Conservation (phyloP, 2,888 invertebrate genomes). For the Thyatira batis region DNA sequence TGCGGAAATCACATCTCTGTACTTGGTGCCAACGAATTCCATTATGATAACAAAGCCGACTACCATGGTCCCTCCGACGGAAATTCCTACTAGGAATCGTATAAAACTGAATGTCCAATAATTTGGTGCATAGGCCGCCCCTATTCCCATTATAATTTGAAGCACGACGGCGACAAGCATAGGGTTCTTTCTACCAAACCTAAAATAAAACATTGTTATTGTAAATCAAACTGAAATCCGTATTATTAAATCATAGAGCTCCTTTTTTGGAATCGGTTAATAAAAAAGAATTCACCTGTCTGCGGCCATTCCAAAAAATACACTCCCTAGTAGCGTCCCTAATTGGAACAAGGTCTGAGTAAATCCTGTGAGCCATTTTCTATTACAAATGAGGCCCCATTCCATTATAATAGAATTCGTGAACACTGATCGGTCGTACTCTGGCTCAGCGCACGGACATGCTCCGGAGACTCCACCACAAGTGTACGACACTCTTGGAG, state of each 20-base stretch:
- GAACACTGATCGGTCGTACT: slow-evolving; percentile 85
- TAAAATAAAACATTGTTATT: slow-evolving; percentile 63
- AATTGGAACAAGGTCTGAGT: slow-evolving; percentile 89
- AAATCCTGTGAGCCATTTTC: slow-evolving; percentile 84
- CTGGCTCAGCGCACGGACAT: slow-evolving; percentile 82
- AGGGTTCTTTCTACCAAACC: slow-evolving; percentile 89
- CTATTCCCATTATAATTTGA: slow-evolving; percentile 86
- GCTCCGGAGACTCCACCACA: slow-evolving; percentile 39
- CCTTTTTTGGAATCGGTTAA: too few species aligned
- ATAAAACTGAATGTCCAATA: slow-evolving; percentile 84
- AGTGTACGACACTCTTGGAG: slow-evolving; percentile 41
- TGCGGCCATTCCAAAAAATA: slow-evolving; percentile 87
- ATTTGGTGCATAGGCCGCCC: slow-evolving; percentile 85
- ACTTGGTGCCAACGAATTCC: slow-evolving; percentile 85
- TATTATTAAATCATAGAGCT: too few species aligned
- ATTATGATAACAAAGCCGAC: slow-evolving; percentile 82
- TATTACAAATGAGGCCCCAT: slow-evolving; percentile 89
- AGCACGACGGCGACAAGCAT: slow-evolving; percentile 87
- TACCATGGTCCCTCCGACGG: slow-evolving; percentile 93
- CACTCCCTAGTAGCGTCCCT: slow-evolving; percentile 88
- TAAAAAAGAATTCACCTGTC: slow-evolving; percentile 84
- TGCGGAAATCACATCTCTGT: slow-evolving; percentile 82
- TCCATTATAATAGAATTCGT: slow-evolving; percentile 87
- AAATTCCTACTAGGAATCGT: slow-evolving; percentile 86
- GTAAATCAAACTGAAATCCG: too few species aligned